Evolutionary conservation across 1,140 invertebrate species (phyloP).

Genomic region (Antheraea pernyi): DNA sequence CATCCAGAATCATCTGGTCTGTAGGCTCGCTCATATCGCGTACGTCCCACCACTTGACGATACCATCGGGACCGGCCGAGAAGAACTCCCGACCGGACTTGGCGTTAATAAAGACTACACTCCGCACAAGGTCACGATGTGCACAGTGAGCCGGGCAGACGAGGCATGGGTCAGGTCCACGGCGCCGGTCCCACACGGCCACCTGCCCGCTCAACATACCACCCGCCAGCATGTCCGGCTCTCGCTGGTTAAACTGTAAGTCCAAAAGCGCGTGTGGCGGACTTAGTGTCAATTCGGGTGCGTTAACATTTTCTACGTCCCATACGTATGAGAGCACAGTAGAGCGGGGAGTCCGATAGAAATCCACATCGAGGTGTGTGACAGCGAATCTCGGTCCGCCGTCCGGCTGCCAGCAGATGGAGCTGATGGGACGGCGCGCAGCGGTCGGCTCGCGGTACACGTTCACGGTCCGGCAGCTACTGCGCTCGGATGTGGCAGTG

Average conservation of each 20-base stretch:
- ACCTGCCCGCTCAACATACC: constrained; percentile 74
- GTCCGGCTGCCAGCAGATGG: constrained; percentile 93
- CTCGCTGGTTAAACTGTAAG: constrained; percentile 94
- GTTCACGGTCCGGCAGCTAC: constrained; percentile 80
- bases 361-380: constrained; percentile 91
- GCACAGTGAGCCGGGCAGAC: constrained; percentile 83
- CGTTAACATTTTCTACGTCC: constrained; percentile 95
- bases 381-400: constrained; percentile 90
- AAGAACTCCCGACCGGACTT: constrained; percentile 94
- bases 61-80: constrained; percentile 92
- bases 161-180: constrained; percentile 82
- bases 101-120: constrained; percentile 89
- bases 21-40: constrained; percentile 88
- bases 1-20: constrained; percentile 90
- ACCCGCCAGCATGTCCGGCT: constrained; percentile 85
- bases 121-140: constrained; percentile 88
- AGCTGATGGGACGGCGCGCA: constrained; percentile 85
- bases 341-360: constrained; percentile 77
- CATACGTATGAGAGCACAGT: constrained; percentile 90
- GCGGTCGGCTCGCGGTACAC: constrained; percentile 43
- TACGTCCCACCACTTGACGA: constrained; percentile 92
- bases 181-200: constrained; percentile 88
- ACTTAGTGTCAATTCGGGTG: constrained; percentile 86
- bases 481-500: constrained; percentile 81
- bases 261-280: constrained; percentile 87